phyloP scores from a whole-genome alignment of 2,113 vertebrate genomes.

The Trochalopteron elliotii region DNA sequence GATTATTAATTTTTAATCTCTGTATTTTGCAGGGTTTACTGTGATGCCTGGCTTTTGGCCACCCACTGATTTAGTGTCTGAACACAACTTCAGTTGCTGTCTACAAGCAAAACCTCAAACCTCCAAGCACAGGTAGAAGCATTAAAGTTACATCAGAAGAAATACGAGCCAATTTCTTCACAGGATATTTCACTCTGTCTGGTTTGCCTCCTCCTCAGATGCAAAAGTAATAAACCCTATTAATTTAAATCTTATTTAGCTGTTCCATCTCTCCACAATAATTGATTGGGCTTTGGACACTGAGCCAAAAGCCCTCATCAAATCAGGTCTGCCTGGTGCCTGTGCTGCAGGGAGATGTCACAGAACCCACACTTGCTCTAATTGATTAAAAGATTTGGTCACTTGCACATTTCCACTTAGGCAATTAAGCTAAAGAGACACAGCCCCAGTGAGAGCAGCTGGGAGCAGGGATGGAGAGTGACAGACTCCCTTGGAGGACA shows the following conservation, averaged over 20 bases:
- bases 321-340: not conserved
- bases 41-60: not conserved
- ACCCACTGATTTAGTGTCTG: not conserved
- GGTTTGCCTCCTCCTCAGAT: not conserved
- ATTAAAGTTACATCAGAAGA: not conserved
- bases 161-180: not conserved
- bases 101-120: not conserved
- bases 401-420: constrained; percentile 37
- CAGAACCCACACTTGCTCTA: not conserved
- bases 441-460: not conserved
- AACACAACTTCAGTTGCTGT: not conserved
- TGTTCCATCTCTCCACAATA: not conserved
- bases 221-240: constrained; percentile 39
- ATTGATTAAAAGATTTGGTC: constrained; percentile 47
- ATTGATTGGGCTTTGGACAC: constrained; percentile 15
- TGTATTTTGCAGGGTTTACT: not conserved
- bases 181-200: not conserved
- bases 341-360: not conserved
- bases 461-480: not conserved
- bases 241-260: constrained; percentile 44
- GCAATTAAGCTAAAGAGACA: constrained; percentile 29
- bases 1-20: not conserved
- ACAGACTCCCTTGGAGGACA: not conserved
- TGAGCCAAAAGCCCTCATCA: not conserved
- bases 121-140: not conserved